Evolutionary conservation across 2,888 invertebrate genomes (phyloP).

Genomic region (Andrena flavipes): DNA sequence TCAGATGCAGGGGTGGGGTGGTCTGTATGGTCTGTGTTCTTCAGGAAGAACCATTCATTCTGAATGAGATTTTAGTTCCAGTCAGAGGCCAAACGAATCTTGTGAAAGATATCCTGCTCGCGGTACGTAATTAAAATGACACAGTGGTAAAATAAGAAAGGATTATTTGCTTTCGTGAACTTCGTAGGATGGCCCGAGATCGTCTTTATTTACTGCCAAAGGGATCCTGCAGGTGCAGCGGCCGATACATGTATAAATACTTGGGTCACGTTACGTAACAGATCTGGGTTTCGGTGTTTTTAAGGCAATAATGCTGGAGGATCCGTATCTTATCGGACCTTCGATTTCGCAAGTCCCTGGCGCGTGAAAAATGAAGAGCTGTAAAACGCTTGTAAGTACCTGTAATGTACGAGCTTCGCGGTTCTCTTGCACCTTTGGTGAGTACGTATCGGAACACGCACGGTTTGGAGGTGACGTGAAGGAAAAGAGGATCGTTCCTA

Average conservation of each 20-base stretch:
- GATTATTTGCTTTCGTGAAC: not conserved
- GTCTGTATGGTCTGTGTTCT: too few species aligned
- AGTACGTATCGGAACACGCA: too few species aligned
- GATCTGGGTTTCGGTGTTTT: slow-evolving; percentile 6
- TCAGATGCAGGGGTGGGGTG: not conserved
- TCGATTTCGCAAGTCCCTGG: not conserved
- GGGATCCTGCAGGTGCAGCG: slow-evolving; percentile 28
- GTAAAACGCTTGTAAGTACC: too few species aligned
- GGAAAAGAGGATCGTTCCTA: too few species aligned
- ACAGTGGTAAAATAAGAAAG: not conserved
- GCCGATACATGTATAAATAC: slow-evolving; percentile 3
- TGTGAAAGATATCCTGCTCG: not conserved
- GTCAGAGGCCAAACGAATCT: too few species aligned
- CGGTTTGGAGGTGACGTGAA: too few species aligned
- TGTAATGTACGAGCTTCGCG: too few species aligned
- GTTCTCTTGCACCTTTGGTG: too few species aligned
- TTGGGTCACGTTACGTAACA: slow-evolving; percentile 50
- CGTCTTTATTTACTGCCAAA: not conserved
- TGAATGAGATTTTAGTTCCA: not conserved
- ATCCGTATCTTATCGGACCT: not conserved
- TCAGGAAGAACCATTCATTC: too few species aligned
- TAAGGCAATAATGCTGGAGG: not conserved
- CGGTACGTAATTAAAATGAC: not conserved
- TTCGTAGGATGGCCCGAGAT: too few species aligned
- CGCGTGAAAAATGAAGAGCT: not conserved